Evolutionary conservation across 2,113 vertebrate genomes (phyloP).

Genomic region (Chelonoidis abingdonii): DNA sequence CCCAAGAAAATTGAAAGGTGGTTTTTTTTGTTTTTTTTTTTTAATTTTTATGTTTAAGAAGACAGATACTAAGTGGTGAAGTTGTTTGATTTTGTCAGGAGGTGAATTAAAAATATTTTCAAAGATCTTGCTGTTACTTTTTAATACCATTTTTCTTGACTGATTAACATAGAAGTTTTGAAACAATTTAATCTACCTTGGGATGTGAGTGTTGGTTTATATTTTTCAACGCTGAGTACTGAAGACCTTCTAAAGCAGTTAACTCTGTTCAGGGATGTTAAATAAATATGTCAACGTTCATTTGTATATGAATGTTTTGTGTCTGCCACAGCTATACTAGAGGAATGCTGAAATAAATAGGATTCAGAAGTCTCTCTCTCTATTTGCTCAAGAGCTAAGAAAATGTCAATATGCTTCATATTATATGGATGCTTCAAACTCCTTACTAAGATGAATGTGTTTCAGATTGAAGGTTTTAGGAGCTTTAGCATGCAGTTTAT

Average conservation of each 20-base stretch:
- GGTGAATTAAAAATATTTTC: constrained; percentile 14
- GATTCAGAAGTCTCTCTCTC: constrained; percentile 37
- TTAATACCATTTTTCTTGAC: constrained; percentile 27
- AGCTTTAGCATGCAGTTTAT: constrained; percentile 74
- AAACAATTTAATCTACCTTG: constrained; percentile 70
- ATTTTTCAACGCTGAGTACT: constrained; percentile 76
- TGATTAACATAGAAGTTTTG: constrained; percentile 71
- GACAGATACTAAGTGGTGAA: neutral
- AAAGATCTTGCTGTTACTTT: neutral
- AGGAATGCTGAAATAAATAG: constrained; percentile 68
- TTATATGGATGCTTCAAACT: constrained; percentile 56
- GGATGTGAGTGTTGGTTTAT: constrained; percentile 59
- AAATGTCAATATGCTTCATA: constrained; percentile 62
- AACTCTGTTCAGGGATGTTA: constrained; percentile 75
- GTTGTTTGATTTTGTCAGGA: neutral
- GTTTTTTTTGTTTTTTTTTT: neutral
- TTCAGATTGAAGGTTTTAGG: constrained; percentile 76
- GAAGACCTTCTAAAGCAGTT: constrained; percentile 70
- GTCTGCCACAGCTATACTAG: constrained; percentile 58
- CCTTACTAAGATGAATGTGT: constrained; percentile 70
- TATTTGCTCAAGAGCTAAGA: constrained; percentile 68
- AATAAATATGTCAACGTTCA: constrained; percentile 77
- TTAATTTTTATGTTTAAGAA: neutral
- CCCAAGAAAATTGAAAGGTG: neutral
- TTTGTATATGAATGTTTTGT: constrained; percentile 64